phyloP scores from a whole-genome alignment of 2,888 invertebrate genomes.

The Drosophila austrosaltans region DNA sequence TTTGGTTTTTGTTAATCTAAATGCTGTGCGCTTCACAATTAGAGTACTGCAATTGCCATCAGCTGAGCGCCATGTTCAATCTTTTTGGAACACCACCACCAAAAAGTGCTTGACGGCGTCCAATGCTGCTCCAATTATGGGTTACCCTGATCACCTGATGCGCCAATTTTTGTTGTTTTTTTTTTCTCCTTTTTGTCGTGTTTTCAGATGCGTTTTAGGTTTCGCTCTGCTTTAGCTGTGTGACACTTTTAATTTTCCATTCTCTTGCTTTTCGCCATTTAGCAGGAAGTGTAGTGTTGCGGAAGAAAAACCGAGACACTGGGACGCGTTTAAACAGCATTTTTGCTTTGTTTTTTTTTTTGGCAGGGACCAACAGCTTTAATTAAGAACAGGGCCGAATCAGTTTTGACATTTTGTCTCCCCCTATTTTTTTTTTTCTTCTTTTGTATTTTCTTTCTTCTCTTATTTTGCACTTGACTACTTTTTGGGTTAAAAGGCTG shows the following conservation, averaged over 20 bases:
- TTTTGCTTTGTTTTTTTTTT: conserved; percentile 26
- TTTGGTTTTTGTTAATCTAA: background rate
- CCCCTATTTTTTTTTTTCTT: conserved; percentile 26
- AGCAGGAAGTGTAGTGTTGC: conserved; percentile 28
- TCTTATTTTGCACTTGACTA: conserved; percentile 50
- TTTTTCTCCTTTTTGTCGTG: conserved; percentile 1
- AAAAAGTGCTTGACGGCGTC: conserved; percentile 16
- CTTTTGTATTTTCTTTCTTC: background rate
- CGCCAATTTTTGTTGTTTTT: conserved; percentile 27
- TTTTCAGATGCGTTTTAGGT: conserved; percentile 17
- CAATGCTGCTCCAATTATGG: conserved; percentile 59
- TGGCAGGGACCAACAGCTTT: conserved; percentile 46
- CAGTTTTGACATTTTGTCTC: conserved; percentile 13
- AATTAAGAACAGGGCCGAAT: conserved; percentile 49
- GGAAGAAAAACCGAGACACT: background rate
- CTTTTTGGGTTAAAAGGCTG: conserved; percentile 36
- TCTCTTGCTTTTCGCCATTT: conserved; percentile 31
- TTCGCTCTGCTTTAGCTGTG: conserved; percentile 24
- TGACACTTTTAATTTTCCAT: conserved; percentile 44
- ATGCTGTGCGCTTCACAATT: background rate
- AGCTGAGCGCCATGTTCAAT: background rate
- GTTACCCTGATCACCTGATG: conserved; percentile 48
- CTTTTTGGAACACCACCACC: background rate
- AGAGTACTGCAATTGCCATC: background rate
- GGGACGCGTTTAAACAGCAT: conserved; percentile 18